Percentiles rank a stretch among this genome's conserved stretches.
phyloP scores from a whole-genome alignment of 2,113 vertebrate species.

The Callopanchax toddi region DNA sequence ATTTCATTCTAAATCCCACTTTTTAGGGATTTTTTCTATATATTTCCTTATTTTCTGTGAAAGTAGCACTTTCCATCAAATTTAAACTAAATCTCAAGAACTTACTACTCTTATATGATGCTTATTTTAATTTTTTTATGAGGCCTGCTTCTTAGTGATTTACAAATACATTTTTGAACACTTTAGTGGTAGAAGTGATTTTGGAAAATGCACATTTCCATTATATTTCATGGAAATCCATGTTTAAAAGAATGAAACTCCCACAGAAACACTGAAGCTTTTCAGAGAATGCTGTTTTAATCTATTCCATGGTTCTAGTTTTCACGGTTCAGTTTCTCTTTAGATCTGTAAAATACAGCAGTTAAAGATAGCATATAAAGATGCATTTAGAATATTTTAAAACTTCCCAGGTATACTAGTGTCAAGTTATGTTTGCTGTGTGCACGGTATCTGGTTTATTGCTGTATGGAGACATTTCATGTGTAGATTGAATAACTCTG shows the following conservation, averaged over 20 bases:
- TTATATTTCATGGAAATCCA: constrained; percentile 10
- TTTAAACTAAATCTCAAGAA: background rate
- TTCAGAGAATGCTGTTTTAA: background rate
- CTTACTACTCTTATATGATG: background rate
- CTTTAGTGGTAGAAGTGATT: constrained; percentile 13
- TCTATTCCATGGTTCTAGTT: background rate
- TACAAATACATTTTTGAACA: background rate
- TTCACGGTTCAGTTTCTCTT: background rate
- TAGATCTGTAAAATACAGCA: background rate
- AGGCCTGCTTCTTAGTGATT: background rate
- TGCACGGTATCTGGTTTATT: too few relatives aligned
- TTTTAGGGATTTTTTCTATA: too few relatives aligned
- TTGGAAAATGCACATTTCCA: constrained; percentile 8
- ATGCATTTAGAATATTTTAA: too few relatives aligned
- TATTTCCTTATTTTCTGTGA: too few relatives aligned
- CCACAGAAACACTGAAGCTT: background rate
- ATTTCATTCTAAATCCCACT: too few relatives aligned
- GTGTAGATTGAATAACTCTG: too few relatives aligned
- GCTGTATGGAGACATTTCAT: too few relatives aligned
- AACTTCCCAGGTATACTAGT: too few relatives aligned
- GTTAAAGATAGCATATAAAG: too few relatives aligned
- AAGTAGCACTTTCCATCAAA: too few relatives aligned
- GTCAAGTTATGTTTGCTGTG: too few relatives aligned
- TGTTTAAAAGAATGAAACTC: constrained; percentile 3
- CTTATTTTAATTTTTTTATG: background rate